Base-by-base conservation (phyloP, 2,888 invertebrate species). In the Athripsodes cinereus region DNA sequence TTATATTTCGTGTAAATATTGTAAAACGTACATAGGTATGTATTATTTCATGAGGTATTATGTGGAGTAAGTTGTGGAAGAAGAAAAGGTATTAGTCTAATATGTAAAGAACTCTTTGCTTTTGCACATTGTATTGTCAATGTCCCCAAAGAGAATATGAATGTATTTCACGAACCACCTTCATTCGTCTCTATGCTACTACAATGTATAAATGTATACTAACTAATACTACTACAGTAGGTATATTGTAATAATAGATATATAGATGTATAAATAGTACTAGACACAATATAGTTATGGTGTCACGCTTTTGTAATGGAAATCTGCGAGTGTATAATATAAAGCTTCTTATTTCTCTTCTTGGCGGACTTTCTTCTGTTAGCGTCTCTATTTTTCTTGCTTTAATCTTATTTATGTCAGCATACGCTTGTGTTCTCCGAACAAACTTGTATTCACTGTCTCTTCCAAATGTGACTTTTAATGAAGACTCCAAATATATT, bases 221-320 rank as follows among this genome's bases (percentile, higher is more conserved):
- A n/a, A n/a, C n/a, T n/a, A n/a, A n/a, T n/a, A n/a, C n/a, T n/a
- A n/a, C n/a, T n/a, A n/a, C n/a, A n/a, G n/a, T n/a, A n/a, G n/a
- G n/a, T n/a, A n/a, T n/a, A n/a, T n/a, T n/a, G n/a, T n/a, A n/a
- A n/a, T n/a, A n/a, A n/a, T n/a, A n/a, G n/a, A n/a, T n/a, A n/a
- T n/a, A n/a, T n/a, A n/a, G n/a, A n/a, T n/a, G n/a, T n/a, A n/a
- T n/a, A n/a, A n/a, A n/a, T n/a, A n/a, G n/a, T n/a, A n/a, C n/a
- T n/a, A n/a, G n/a, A 52, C 48, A 61, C 59, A 52, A 52, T 55
- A 57, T 57, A 61, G 63, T 61, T 63, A 63, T 59, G 59, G 61
- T 63, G 63, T 63, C 61, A 61, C 53, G 61, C 63, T 62, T 63
- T 63, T 63, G 63, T 63, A 63, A 63, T 63, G 63, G 63, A 63